Evolutionary conservation across 2,797 vertebrate species (phyloP).

Genomic region (Chloroceryle amazona): DNA sequence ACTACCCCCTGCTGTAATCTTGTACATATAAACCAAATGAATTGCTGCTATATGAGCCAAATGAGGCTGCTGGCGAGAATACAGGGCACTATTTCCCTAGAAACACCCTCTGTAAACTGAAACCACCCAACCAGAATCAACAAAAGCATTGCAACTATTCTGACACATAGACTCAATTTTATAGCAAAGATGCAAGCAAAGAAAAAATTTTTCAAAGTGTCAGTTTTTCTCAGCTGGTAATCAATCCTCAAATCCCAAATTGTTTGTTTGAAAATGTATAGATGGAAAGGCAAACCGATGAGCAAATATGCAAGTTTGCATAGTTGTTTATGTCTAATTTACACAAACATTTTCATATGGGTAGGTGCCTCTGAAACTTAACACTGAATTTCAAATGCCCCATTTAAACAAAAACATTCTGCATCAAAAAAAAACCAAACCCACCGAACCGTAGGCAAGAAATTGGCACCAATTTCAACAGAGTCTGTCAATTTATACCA

Average conservation of each 20-base stretch:
- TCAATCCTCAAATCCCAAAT: background rate
- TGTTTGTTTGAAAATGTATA: constrained; percentile 42
- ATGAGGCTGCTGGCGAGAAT: background rate
- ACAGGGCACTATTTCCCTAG: constrained; percentile 7
- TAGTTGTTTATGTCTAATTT: constrained; percentile 48
- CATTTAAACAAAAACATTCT: background rate
- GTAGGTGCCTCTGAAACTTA: background rate
- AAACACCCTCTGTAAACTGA: constrained; percentile 48
- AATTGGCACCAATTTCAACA: constrained; percentile 28
- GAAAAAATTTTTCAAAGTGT: background rate
- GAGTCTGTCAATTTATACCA: constrained; percentile 8
- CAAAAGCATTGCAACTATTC: constrained; percentile 22
- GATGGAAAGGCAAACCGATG: constrained; percentile 4
- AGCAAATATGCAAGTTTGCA: background rate
- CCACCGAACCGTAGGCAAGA: background rate
- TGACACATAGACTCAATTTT: background rate
- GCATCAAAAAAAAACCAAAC: background rate
- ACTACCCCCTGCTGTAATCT: constrained; percentile 52
- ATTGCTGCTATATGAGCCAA: constrained; percentile 22
- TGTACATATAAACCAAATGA: constrained; percentile 1
- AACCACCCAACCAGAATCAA: background rate
- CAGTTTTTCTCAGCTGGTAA: constrained; percentile 17
- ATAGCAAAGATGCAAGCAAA: background rate
- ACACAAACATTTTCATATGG: constrained; percentile 16
- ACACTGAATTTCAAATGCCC: background rate